Base-by-base conservation (phyloP, 2,888 invertebrate species). In the Podotricha telesiphe region DNA sequence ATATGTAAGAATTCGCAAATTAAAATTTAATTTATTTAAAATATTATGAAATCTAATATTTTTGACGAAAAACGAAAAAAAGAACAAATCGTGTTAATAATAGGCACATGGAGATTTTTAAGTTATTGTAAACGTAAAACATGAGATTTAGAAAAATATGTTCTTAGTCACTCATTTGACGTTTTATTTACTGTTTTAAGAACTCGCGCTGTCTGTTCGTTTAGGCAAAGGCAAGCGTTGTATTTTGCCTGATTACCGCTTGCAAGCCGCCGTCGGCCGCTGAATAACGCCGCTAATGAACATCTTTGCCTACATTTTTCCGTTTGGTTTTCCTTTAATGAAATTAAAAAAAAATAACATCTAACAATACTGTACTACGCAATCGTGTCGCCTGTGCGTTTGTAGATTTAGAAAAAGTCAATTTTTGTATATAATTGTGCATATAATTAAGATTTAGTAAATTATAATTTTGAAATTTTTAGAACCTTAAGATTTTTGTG, bases 191-290 rank as follows among this genome's bases (percentile, higher is more conserved):
- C 7, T 40, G 40, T 15, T 58, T 20, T 4, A 6, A 11, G 40
- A 20, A 15, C 19, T 15, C 8, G 42, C 42, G 42, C 13, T 11
- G 42, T n/a, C 37, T 10, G 34, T 34, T 37, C 11, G 37, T 55
- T 34, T 17, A 13, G 17, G 34, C n/a, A 17, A 11, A 17, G 34
- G 34, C 17, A 5, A 11, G 11, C 37, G 34, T 19, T 55, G 34
- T 37, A 37, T 55, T 34, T 17, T 17, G 17, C 10, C 37, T n/a
- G 55, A 55, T 34, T 37, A 55, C 55, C 55, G 34, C 34, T 11
- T 5, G 34, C 53, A 10, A n/a, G n/a, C 34, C 53, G 53, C 59
- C 59, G 59, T 59, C 59, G 59, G 59, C 59, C 59, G 59, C 28
- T 45, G 58, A 22, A 22, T 19, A 13, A 58, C n/a, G 42, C 42